These are phyloP conservation scores for Mormyrus lacerda DNA, from an alignment of 2,113 vertebrate species.

Conservation along the genomic window DNA sequence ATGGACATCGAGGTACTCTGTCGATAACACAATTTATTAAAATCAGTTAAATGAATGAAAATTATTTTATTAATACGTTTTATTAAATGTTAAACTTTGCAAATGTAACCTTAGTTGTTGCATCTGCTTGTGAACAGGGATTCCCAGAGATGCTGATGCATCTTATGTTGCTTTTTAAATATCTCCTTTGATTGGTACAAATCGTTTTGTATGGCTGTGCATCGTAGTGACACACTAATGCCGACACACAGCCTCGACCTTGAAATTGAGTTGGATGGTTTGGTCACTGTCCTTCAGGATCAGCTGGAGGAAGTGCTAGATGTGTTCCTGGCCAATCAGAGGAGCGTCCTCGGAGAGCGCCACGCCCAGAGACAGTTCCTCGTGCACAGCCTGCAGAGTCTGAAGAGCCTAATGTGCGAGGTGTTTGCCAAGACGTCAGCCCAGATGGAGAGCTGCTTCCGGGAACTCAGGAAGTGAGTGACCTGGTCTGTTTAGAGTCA, in stretches of 20 bases:
- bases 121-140: background rate
- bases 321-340: constrained; percentile 59
- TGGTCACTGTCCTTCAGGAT: constrained; percentile 39
- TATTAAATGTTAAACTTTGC: background rate
- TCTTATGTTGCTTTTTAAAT: background rate
- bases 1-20: background rate
- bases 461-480: constrained; percentile 46
- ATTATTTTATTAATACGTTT: background rate
- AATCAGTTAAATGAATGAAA: background rate
- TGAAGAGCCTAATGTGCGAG: constrained; percentile 51
- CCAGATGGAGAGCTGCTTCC: constrained; percentile 51
- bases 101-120: background rate
- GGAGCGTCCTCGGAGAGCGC: constrained; percentile 54
- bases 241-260: background rate
- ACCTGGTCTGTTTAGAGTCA: background rate
- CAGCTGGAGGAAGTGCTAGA: constrained; percentile 63
- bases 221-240: background rate
- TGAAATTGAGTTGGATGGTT: background rate
- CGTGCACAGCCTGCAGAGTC: constrained; percentile 59
- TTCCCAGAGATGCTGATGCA: background rate
- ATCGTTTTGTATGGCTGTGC: background rate
- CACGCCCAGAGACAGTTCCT: constrained; percentile 60
- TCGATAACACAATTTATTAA: background rate
- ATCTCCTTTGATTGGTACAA: background rate
- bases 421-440: constrained; percentile 51